These are phyloP conservation scores for Enteromius mattozi DNA, from an alignment of 2,797 vertebrate genomes.

Conservation along the genomic window DNA sequence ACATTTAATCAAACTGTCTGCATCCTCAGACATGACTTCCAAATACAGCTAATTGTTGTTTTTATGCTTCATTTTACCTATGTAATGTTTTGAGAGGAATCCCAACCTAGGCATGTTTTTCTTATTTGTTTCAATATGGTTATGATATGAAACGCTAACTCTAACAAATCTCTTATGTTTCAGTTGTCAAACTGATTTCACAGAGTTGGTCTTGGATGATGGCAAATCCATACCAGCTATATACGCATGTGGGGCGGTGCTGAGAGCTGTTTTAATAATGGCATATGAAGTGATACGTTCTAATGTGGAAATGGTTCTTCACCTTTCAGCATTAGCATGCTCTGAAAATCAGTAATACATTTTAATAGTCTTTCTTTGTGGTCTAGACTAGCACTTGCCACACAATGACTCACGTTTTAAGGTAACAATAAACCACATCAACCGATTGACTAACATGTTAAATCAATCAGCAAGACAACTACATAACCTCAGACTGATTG, in stretches of 20 bases:
- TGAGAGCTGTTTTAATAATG: constrained; percentile 15
- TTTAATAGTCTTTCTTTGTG: constrained; percentile 19
- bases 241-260: neutral
- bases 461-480: constrained; percentile 25
- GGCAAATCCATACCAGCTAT: constrained; percentile 1
- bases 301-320: constrained; percentile 2
- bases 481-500: constrained; percentile 25
- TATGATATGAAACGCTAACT: constrained; percentile 18
- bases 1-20: constrained; percentile 39
- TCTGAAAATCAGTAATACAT: constrained; percentile 5
- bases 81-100: constrained; percentile 57
- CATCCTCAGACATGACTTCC: constrained; percentile 46
- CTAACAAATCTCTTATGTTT: constrained; percentile 27
- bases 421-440: constrained; percentile 15
- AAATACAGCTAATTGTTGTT: constrained; percentile 52
- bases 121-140: constrained; percentile 22
- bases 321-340: neutral
- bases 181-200: constrained; percentile 31
- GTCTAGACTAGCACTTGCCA: neutral
- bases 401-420: constrained; percentile 30
- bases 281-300: neutral
- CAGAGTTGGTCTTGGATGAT: constrained; percentile 18
- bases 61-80: constrained; percentile 54
- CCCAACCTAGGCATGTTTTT: constrained; percentile 23
- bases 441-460: constrained; percentile 20